Conservation (phyloP, 2,797 vertebrate species). For the Rhinella marina region DNA sequence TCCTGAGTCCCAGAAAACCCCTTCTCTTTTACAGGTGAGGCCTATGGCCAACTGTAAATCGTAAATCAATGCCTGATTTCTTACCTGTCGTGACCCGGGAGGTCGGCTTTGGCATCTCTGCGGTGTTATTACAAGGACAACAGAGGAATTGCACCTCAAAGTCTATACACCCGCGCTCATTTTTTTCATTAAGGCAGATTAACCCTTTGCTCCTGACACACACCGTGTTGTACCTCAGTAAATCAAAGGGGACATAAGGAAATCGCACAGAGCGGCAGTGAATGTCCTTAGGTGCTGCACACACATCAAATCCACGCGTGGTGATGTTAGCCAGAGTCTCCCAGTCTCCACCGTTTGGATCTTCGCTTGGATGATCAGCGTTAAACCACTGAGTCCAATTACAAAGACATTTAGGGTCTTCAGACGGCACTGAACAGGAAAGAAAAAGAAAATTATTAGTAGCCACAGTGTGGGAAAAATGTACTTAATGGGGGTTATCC, state of each 20-base stretch:
- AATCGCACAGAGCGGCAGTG: slow-evolving; percentile 56
- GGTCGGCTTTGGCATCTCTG: too few species aligned
- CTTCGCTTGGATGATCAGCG: slow-evolving; percentile 64
- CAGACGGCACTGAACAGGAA: not conserved
- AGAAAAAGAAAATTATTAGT: not conserved
- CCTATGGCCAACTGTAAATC: too few species aligned
- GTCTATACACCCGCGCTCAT: slow-evolving; percentile 65
- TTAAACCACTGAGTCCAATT: slow-evolving; percentile 76
- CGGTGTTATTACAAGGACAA: slow-evolving; percentile 50
- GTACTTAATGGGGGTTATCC: too few species aligned
- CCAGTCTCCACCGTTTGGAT: slow-evolving; percentile 66
- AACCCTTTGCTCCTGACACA: slow-evolving; percentile 13
- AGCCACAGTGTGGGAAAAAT: too few species aligned
- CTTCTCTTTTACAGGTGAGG: too few species aligned
- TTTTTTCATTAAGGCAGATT: slow-evolving; percentile 63
- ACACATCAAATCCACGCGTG: slow-evolving; percentile 64
- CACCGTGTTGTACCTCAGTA: not conserved
- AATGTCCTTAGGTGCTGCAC: slow-evolving; percentile 64
- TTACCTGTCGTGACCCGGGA: not conserved
- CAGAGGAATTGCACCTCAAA: slow-evolving; percentile 71
- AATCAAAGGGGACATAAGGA: slow-evolving; percentile 53
- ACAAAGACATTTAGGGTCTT: slow-evolving; percentile 58
- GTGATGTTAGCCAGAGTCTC: slow-evolving; percentile 77
- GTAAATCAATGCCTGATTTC: not conserved
- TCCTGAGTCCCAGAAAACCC: too few species aligned